Evolutionary conservation across 1,140 invertebrate species (phyloP).

Genomic region (Brachionus rubens): DNA sequence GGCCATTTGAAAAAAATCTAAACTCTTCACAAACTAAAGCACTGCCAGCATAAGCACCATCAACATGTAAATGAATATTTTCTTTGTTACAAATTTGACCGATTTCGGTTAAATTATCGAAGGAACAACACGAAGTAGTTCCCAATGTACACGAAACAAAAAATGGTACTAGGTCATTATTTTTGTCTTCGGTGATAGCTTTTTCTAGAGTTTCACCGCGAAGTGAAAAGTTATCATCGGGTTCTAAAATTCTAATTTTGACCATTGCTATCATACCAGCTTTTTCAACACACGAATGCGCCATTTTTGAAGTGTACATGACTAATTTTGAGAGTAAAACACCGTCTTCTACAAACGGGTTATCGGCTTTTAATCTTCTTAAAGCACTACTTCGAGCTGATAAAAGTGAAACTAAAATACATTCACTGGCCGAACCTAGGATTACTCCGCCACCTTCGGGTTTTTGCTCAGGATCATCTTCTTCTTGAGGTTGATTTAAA

Average conservation of each 20-base stretch:
- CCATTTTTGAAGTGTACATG: constrained; percentile 76
- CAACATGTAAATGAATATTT: constrained; percentile 83
- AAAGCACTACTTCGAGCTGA: constrained; percentile 68
- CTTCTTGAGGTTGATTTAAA: background rate
- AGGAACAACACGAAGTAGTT: constrained; percentile 83
- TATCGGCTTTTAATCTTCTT: constrained; percentile 54
- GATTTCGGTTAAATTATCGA: constrained; percentile 80
- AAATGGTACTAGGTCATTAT: constrained; percentile 82
- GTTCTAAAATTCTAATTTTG: constrained; percentile 90
- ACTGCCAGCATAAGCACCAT: constrained; percentile 84
- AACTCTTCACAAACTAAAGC: constrained; percentile 92
- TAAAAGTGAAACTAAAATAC: constrained; percentile 76
- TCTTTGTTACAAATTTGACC: constrained; percentile 74
- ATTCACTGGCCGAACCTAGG: constrained; percentile 86
- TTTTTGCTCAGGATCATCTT: background rate
- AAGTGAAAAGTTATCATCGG: constrained; percentile 85
- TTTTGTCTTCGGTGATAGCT: constrained; percentile 67
- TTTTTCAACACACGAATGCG: constrained; percentile 99
- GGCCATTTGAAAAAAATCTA: constrained; percentile 78
- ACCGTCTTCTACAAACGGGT: constrained; percentile 86
- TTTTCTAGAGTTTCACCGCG: constrained; percentile 78
- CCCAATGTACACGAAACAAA: constrained; percentile 87
- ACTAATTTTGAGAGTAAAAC: constrained; percentile 89
- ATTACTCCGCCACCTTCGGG: constrained; percentile 79
- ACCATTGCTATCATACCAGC: constrained; percentile 98